Evolutionary conservation across 2,113 vertebrate species (phyloP), one percentile per base, ranked within the genome.

Genomic region (Reinhardtius hippoglossoides): DNA sequence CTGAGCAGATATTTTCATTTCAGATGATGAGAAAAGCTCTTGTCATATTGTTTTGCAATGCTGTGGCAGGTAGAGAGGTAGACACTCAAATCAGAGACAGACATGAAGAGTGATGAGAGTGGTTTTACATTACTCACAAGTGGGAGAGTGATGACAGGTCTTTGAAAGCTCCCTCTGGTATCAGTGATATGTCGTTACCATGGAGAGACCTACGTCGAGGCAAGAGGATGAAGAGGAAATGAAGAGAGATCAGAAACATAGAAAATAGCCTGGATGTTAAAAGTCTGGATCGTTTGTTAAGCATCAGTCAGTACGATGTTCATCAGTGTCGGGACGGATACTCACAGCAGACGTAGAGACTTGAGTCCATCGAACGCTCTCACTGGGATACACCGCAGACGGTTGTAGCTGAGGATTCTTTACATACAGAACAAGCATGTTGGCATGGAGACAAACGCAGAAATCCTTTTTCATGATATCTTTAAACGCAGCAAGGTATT

Each of bases 321-420:
- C 70, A 1, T 16, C 9, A 23, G 24, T 48, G 24, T 67, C 6
- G 8, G 7, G 6, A 42, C 2, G 18, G 63, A 83, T 92, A 95
- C 97, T 97, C 94, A 98, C 97, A 98, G 87, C 67, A 98, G 84
- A 31, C 97, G 94, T 16, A 98, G 96, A 54, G 97, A 96, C 76
- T 95, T 97, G 74, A 98, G 84, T 3, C 97, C 97, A 81, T 97
- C 96, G 20, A 98, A 98, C 5, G 97, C 96, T 74, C 92, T 94
- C 62, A 95, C 92, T 15, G 97, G 97, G 60, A 98, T 96, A 87
- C 97, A 98, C 44, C 96, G 93, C 67, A 98, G 92, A 6, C 97
- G 97, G 85, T 98, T 98, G 89, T 98, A 98, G 92, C 97, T 98
- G 81, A 98, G 96, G 93, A 98, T 98, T 94, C 96, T 98, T 94